Evolutionary conservation across 2,888 invertebrate genomes (phyloP), one percentile per base, ranked within the genome.

Genomic region (Xanthorhoe designata): DNA sequence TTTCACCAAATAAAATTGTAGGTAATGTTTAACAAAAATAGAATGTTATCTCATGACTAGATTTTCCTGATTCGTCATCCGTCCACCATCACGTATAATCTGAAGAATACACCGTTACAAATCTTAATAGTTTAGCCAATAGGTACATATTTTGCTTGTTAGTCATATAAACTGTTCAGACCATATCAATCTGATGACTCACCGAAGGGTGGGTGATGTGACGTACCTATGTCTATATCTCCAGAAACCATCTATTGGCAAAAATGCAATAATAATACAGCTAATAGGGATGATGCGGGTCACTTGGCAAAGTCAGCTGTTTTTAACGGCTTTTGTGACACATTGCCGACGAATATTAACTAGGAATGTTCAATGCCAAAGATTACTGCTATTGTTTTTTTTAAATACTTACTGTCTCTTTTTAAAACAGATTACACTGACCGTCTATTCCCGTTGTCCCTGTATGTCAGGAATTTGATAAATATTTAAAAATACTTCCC

Each of bases 41-140:
- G 4, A 24, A 24, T 24, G 24, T 24, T 3, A 24, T 24, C 24
- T 24, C 24, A 32, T 32, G 13, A 55, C 35, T 54, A 18, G 54
- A 18, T 42, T 64, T 61, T 62, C 42, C 38, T 42, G 51, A 45
- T 66, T 65, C 56, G 54, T 62, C 64, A 63, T 51, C 58, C 47
- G 38, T 66, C 65, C 53, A 57, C 67, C 68, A 52, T 8, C 57
- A 18, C 47, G 56, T 47, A 58, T 64, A 35, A 18, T 65, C 35
- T 15, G 9, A 32, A 32, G 19, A 66, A 66, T 66, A 61, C 38
- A 58, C n/a, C 19, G 47, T 35, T 61, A 61, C 54, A 54, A 61
- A 53, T 35, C 7, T 29, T 42, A 42, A 38, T 42, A 42, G 50
- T 55, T 60, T 51, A 55, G 32, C 24, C 17, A 50, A 42, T 35